Evolutionary conservation across 2,888 invertebrate genomes (phyloP).

Genomic region (Esperia sulphurella): DNA sequence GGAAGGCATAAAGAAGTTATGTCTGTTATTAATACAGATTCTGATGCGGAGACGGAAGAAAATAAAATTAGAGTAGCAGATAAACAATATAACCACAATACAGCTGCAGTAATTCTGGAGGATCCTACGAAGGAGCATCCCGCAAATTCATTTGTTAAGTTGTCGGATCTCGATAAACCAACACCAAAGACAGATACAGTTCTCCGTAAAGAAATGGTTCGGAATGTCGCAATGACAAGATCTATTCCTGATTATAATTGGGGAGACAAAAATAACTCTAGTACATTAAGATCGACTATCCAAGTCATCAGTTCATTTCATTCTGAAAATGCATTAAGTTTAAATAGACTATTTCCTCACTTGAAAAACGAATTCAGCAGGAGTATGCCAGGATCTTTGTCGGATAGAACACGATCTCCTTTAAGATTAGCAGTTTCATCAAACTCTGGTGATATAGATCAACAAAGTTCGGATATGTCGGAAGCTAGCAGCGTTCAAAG

Average conservation of each 20-base stretch:
- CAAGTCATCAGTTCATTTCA: slow-evolving; percentile 80
- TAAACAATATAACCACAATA: slow-evolving; percentile 3
- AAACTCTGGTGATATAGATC: slow-evolving; percentile 60
- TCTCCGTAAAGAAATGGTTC: slow-evolving; percentile 30
- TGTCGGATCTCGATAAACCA: slow-evolving; percentile 88
- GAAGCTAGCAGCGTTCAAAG: slow-evolving; percentile 78
- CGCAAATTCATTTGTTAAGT: slow-evolving; percentile 81
- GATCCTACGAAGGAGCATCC: slow-evolving; percentile 27
- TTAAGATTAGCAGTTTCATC: slow-evolving; percentile 35
- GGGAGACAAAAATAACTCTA: slow-evolving; percentile 71
- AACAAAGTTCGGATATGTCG: slow-evolving; percentile 73
- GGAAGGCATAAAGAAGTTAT: slow-evolving; percentile 17
- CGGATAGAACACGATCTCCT: slow-evolving; percentile 47
- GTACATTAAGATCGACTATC: slow-evolving; percentile 82
- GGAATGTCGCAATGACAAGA: slow-evolving; percentile 81
- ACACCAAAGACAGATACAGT: slow-evolving; percentile 56
- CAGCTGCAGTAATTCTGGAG: slow-evolving; percentile 25
- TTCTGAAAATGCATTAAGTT: slow-evolving; percentile 76
- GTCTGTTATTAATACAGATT: slow-evolving; percentile 16
- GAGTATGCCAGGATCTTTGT: slow-evolving; percentile 65
- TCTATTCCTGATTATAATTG: slow-evolving; percentile 85
- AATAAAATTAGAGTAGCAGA: slow-evolving; percentile 7
- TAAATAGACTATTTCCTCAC: slow-evolving; percentile 82
- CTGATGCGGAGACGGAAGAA: slow-evolving; percentile 10
- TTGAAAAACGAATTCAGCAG: slow-evolving; percentile 69